Base-by-base conservation (phyloP, 1,140 invertebrate species). In the Ceratina calcarata region DNA sequence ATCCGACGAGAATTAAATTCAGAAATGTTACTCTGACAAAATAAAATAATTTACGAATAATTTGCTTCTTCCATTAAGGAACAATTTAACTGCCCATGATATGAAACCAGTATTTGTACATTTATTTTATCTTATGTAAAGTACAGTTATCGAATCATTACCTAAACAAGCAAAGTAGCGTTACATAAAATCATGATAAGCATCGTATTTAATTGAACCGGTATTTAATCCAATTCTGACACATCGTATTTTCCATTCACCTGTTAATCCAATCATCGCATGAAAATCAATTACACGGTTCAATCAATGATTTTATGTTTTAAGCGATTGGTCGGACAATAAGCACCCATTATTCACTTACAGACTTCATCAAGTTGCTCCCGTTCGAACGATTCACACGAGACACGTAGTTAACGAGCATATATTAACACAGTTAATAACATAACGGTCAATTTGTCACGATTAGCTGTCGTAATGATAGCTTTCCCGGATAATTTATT, bases 361-460 rank as follows among this genome's bases (percentile, higher is more conserved):
- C 69, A 70, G 49, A 8, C 37, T 45, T 73, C 68, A 60, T 69
- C 68, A 49, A 60, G 22, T 75, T 68, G 53, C 45, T 80, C 70
- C 81, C 83, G 13, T 37, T 76, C 16, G 78, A 82, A 87, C 80
- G 84, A 89, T 88, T 89, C 86, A 82, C 89, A 86, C 84, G 86
- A 78, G 80, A 69, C 85, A 83, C 80, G 79, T 81, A 89, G 90
- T 90, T 90, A 88, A 83, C 79, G 86, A 88, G 80, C 61, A 81
- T 81, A 88, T 88, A 69, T 84, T 90, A 45, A 45, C 37, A 45
- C 37, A 80, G 86, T 91, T 91, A 91, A 91, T 91, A 91, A 90
- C 83, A 88, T 90, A 91, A 90, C 89, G 89, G 85, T 89, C 88
- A 91, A 91, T 91, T 91, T 91, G 77, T 86, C 84, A 84, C 89